Percentiles rank a stretch among this genome's conserved stretches.
These are phyloP conservation scores for Microcaecilia unicolor DNA, from an alignment of 2,797 vertebrate genomes.

Conservation along the genomic window DNA sequence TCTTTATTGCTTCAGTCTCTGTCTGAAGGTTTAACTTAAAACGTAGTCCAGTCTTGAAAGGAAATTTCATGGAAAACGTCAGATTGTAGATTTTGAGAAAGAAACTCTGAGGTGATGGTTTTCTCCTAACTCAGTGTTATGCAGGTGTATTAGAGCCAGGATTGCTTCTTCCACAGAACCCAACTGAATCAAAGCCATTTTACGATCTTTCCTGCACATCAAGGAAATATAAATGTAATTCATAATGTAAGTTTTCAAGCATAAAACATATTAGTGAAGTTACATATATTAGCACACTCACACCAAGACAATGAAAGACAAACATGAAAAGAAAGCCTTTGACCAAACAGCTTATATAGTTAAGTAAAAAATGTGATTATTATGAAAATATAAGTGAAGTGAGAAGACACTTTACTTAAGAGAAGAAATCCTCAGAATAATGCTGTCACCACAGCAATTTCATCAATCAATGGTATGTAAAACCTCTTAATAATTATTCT, in stretches of 20 bases:
- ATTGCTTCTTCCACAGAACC: constrained; percentile 83
- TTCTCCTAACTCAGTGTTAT: constrained; percentile 80
- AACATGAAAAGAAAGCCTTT: no score
- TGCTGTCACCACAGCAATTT: no score
- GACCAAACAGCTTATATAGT: no score
- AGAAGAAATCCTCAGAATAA: no score
- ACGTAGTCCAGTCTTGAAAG: constrained; percentile 26
- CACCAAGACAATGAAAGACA: background rate
- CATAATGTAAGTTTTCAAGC: no score
- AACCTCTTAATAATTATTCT: no score
- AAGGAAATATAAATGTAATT: no score
- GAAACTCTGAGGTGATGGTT: constrained; percentile 80
- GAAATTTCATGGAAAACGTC: constrained; percentile 33
- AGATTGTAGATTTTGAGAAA: constrained; percentile 81
- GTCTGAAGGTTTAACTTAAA: constrained; percentile 44
- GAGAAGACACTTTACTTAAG: no score
- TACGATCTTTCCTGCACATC: constrained; percentile 71
- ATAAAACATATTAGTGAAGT: no score
- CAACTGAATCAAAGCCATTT: constrained; percentile 85
- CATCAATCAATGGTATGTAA: no score
- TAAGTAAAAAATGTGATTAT: no score
- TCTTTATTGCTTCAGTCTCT: constrained; percentile 44
- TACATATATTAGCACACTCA: background rate
- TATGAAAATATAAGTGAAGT: no score
- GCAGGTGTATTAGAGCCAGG: constrained; percentile 78